Evolutionary conservation across 2,888 invertebrate species (phyloP).

Genomic region (Torymus texanus): DNA sequence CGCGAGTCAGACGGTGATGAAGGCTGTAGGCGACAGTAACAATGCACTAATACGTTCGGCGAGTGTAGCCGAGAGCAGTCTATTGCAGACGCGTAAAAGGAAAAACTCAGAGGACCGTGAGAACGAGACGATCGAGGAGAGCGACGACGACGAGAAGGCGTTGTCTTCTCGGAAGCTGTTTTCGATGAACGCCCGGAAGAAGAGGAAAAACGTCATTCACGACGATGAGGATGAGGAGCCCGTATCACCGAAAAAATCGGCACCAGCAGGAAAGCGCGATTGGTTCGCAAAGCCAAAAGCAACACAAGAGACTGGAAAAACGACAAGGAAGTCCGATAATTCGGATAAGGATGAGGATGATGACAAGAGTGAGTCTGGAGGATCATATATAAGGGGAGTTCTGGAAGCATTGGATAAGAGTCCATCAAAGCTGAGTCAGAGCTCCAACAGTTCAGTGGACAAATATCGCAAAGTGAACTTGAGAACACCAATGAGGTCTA

Average conservation of each 20-base stretch:
- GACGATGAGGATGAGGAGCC: neutral
- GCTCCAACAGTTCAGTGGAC: conserved; percentile 24
- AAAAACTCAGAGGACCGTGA: conserved; percentile 43
- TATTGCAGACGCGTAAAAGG: conserved; percentile 29
- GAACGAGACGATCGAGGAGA: conserved; percentile 3
- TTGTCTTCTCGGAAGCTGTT: neutral
- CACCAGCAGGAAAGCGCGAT: neutral
- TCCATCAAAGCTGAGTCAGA: conserved; percentile 51
- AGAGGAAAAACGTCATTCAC: conserved; percentile 9
- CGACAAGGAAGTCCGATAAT: conserved; percentile 16
- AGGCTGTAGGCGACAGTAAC: conserved; percentile 3
- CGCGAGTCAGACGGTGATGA: conserved; percentile 31
- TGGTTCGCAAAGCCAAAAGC: conserved; percentile 12
- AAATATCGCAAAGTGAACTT: conserved; percentile 47
- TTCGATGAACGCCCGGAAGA: conserved; percentile 8
- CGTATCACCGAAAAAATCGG: neutral
- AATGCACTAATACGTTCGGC: conserved; percentile 8
- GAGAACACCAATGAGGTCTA: conserved; percentile 38
- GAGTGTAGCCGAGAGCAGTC: neutral
- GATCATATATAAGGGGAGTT: conserved; percentile 11
- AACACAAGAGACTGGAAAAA: neutral
- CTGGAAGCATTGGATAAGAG: conserved; percentile 51
- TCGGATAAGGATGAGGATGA: conserved; percentile 34
- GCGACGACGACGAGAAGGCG: neutral
- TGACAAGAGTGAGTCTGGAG: neutral